Base-by-base conservation (phyloP, 2,113 vertebrate species). In the Pygoscelis adeliae region DNA sequence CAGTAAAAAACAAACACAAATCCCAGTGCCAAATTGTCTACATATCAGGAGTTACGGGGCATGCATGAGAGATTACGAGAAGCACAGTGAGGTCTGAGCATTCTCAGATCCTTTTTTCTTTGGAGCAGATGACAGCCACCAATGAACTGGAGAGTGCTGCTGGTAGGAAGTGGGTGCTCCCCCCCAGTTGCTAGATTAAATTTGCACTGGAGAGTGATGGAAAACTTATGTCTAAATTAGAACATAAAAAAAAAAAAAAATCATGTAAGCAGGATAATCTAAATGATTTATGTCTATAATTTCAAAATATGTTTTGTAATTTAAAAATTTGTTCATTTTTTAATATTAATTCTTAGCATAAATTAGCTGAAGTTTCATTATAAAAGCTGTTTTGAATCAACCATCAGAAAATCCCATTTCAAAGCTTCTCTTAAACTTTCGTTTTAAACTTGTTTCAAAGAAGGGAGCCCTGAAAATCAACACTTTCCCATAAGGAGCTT, bases 381-480 rank as follows among this genome's bases (percentile, higher is more conserved):
- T 49, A 58, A 79, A 74, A 88, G 16, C 34, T 89, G 49, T 52
- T 92, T 91, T 63, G 66, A 72, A 88, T 76, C 22, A 79, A 17
- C 19, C n/a, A 55, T 65, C 50, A 76, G 63, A 89, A 93, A 86
- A 87, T 44, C 13, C 13, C 0, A 19, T 80, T 89, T 69, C 29
- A 63, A 96, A 93, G 22, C 71, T 77, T 89, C 44, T 89, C 53
- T 56, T 88, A 80, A 67, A 83, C 8, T 61, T 20, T 32, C n/a
- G 6, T 52, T 93, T 91, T 56, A 83, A 89, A 66, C 59, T 88
- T 79, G 16, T 52, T 90, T 67, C 50, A 71, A 42, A 63, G 61
- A 79, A 76, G 36, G 20, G 5, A 77, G 34, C 34, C 76, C 82
- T 85, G 66, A 73, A 96, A 95, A 76, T 40, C 47, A 15, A 76